These are phyloP conservation scores for Cistogaster globosa DNA, from an alignment of 2,888 invertebrate species.

Conservation along the genomic window DNA sequence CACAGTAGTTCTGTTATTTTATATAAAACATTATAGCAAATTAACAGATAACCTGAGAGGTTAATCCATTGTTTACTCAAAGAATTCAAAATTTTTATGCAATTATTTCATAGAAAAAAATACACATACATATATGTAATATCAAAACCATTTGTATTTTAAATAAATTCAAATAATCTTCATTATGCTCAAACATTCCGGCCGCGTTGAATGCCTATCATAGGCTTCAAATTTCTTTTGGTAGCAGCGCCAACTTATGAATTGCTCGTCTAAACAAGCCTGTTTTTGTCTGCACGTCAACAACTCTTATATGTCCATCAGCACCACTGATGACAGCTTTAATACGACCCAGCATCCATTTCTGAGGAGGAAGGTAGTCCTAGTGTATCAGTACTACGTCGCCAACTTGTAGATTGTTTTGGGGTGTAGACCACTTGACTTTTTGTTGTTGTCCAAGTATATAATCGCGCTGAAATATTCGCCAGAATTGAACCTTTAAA, in stretches of 20 bases:
- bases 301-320: constrained; percentile 10
- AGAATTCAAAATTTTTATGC: too few species aligned
- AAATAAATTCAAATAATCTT: too few species aligned
- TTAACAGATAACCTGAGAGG: too few species aligned
- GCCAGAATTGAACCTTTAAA: too few species aligned
- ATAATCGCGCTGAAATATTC: constrained; percentile 9
- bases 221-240: constrained; percentile 33
- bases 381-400: constrained; percentile 18
- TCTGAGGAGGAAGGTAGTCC: constrained; percentile 6
- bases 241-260: constrained; percentile 18
- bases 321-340: neutral
- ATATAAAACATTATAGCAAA: too few species aligned
- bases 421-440: constrained; percentile 7
- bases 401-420: constrained; percentile 7
- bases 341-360: constrained; percentile 22
- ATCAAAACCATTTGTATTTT: too few species aligned
- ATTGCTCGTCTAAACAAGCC: constrained; percentile 5
- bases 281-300: neutral
- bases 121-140: too few species aligned
- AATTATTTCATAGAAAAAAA: too few species aligned
- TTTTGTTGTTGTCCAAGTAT: constrained; percentile 4
- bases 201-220: constrained; percentile 27
- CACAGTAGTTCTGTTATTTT: too few species aligned
- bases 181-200: neutral
- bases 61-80: too few species aligned